A percentile compares a stretch with the other conserved stretches of the same genome.
These are phyloP conservation scores for Hippopotamyrus pictus DNA, from an alignment of 2,797 vertebrate genomes.

Conservation along the genomic window DNA sequence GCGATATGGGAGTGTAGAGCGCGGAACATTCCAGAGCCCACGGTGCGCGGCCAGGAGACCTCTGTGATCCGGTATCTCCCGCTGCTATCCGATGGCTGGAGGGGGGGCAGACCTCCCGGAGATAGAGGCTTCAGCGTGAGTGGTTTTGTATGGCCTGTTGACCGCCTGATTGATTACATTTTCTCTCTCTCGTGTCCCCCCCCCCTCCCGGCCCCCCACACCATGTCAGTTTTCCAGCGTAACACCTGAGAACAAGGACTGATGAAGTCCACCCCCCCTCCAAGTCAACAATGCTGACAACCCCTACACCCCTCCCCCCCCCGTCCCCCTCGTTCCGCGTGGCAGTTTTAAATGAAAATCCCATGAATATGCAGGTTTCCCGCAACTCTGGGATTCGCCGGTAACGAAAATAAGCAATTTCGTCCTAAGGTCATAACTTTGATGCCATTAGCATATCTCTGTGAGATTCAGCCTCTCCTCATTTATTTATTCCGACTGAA, in stretches of 20 bases:
- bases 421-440: constrained; percentile 8
- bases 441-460: constrained; percentile 4
- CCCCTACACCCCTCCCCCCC: neutral
- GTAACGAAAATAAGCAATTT: constrained; percentile 7
- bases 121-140: neutral
- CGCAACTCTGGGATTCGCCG: neutral
- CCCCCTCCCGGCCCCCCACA: neutral
- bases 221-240: neutral
- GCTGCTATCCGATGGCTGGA: neutral
- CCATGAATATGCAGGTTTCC: constrained; percentile 14
- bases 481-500: neutral
- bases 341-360: neutral
- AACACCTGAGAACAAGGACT: neutral
- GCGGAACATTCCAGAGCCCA: neutral
- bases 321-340: neutral
- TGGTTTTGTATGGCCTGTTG: neutral
- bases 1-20: neutral
- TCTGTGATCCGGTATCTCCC: neutral
- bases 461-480: neutral
- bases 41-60: neutral
- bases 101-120: neutral
- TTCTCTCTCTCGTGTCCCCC: neutral
- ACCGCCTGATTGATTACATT: neutral
- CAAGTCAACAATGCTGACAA: neutral
- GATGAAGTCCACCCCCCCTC: neutral